phyloP scores from a whole-genome alignment of 2,888 invertebrate species.

The Metacarcinus magister region DNA sequence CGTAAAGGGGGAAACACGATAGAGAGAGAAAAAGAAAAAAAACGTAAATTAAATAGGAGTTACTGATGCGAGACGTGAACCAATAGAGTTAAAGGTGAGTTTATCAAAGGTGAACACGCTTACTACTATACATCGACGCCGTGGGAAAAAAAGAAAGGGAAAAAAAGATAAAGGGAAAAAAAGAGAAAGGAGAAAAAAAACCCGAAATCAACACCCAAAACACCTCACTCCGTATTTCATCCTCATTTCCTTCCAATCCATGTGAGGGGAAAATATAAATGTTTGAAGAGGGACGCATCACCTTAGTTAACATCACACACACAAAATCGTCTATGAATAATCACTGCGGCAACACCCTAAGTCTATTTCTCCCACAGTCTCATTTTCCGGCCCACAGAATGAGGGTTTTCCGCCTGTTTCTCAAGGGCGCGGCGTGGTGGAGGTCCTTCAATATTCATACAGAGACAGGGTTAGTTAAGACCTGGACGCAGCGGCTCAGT shows the following conservation, averaged over 20 bases:
- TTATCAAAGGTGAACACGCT: slow-evolving; percentile 20
- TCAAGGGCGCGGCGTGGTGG: background rate
- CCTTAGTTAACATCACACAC: background rate
- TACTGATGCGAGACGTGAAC: background rate
- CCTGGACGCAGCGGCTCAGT: background rate
- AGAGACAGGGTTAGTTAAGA: background rate
- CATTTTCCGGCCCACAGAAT: background rate
- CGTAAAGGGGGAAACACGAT: background rate
- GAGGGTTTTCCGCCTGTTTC: background rate
- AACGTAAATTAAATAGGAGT: background rate
- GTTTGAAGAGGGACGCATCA: background rate
- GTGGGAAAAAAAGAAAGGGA: background rate
- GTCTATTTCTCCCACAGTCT: background rate
- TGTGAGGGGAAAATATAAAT: background rate
- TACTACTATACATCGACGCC: background rate
- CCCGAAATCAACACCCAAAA: background rate
- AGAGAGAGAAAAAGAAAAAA: background rate
- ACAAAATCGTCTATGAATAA: background rate
- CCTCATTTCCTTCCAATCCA: background rate
- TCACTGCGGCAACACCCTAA: background rate
- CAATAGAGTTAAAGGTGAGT: background rate
- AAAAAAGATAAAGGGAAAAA: background rate
- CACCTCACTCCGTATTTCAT: background rate
- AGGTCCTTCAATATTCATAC: slow-evolving; percentile 33
- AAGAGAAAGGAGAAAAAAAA: background rate